phyloP scores from a whole-genome alignment of 2,113 vertebrate species.

The Sturnus vulgaris region DNA sequence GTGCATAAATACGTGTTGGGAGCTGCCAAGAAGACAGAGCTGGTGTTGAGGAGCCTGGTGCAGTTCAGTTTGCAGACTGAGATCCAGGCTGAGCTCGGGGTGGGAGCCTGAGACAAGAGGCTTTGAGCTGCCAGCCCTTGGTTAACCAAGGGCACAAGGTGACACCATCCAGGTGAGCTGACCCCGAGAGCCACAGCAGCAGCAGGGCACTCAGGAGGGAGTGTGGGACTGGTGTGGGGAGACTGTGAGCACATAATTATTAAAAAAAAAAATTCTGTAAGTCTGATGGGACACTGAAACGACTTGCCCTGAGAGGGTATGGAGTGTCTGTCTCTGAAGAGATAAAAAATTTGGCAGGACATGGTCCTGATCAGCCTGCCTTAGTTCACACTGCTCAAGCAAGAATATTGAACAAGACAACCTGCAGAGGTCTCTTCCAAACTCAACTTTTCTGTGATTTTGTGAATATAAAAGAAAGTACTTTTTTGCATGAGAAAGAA shows the following conservation, averaged over 20 bases:
- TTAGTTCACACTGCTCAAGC: background rate
- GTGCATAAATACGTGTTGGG: background rate
- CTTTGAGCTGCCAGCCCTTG: accelerated
- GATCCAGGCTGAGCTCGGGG: background rate
- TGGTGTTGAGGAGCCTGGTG: background rate
- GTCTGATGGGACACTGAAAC: background rate
- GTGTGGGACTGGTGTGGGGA: too few relatives aligned
- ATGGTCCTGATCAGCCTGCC: background rate
- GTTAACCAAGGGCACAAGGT: background rate
- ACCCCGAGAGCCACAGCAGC: background rate
- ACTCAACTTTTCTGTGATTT: background rate
- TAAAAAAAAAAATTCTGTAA: background rate
- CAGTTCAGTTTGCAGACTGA: background rate
- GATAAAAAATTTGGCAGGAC: background rate
- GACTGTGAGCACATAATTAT: too few relatives aligned
- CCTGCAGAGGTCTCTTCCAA: background rate
- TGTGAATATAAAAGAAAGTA: background rate
- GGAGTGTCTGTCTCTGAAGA: background rate
- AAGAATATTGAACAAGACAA: accelerated
- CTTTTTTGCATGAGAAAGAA: background rate
- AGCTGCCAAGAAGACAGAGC: background rate
- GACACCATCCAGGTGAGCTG: background rate
- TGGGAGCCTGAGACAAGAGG: background rate
- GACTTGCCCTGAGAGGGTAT: background rate
- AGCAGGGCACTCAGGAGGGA: background rate